Evolutionary conservation across 2,113 vertebrate genomes (phyloP), one percentile per base, ranked within the genome.

Genomic region (Motacilla tschutschensis): DNA sequence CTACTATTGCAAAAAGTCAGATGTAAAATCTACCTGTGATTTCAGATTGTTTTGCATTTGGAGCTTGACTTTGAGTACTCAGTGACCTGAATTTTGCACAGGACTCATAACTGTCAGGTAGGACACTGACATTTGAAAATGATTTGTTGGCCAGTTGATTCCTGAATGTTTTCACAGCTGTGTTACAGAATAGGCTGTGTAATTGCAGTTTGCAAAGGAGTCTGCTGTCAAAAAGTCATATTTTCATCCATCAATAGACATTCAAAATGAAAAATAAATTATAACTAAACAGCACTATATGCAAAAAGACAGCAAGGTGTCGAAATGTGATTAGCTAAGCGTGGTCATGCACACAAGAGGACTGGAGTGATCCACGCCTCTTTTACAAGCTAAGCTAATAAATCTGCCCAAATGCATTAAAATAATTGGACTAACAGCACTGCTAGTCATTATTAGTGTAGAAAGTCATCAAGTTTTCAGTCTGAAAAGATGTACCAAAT

Each of bases 331-430:
- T 55, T 40, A 41, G 10, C 14, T 51, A 38, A 55, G 25, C 1
- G 0, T 50, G 25, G n/a, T 43, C 35, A 69, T 1, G 1, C 13
- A 44, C 15, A 8, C 19, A 12, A 71, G 29, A 0, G 0, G 15
- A 43, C 17, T 13, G 25, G 6, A 9, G 6, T 14, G 35, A 53
- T 54, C 21, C 57, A 69, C 2, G 5, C 67, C 12, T 51, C 59
- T 65, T 73, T 80, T 38, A 60, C 46, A 72, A 91, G 26, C 22
- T 51, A 44, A 80, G 15, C 31, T 80, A 58, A 60, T 71, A 69
- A 78, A 78, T 48, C 29, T 83, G 54, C 14, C 81, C 50, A 85
- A 71, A 48, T 21, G 14, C 16, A 48, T 83, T 21, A 10, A 35
- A 35, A 47, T 31, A 41, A 60, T 77, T 71, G 64, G 26, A 58